Conservation (phyloP, 2,888 invertebrate species). For the Drosophila conformis region DNA sequence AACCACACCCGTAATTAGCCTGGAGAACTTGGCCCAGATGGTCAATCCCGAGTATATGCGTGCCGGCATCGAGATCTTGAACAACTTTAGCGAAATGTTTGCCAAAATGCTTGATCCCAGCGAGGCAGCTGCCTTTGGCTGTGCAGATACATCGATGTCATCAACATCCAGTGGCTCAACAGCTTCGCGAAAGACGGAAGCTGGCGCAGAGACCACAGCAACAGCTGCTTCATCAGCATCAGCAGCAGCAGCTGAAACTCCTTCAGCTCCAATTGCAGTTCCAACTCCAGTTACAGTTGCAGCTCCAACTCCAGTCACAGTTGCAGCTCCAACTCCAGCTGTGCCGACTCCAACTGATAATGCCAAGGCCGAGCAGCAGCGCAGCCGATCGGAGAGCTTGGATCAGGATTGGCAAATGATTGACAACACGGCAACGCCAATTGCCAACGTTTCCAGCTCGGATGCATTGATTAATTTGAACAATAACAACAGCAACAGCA, state of each 20-base stretch:
- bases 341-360: constrained; percentile 17
- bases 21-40: constrained; percentile 74
- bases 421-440: constrained; percentile 61
- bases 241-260: background rate
- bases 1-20: constrained; percentile 56
- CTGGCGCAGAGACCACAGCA: constrained; percentile 13
- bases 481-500: constrained; percentile 10
- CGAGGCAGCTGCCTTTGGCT: constrained; percentile 56
- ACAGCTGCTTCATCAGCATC: constrained; percentile 11
- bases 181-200: constrained; percentile 23
- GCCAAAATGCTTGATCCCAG: constrained; percentile 83
- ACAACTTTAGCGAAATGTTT: constrained; percentile 84
- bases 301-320: background rate
- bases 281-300: background rate
- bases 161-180: constrained; percentile 22
- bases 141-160: constrained; percentile 36
- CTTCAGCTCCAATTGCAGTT: background rate
- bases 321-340: constrained; percentile 1
- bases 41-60: constrained; percentile 82
- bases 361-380: constrained; percentile 29
- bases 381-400: constrained; percentile 65
- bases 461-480: constrained; percentile 63
- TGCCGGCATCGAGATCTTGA: constrained; percentile 83
- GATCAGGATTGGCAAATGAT: constrained; percentile 82
- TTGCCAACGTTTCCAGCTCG: constrained; percentile 26